Evolutionary conservation across 2,888 invertebrate species (phyloP).

Genomic region (Sipunculus nudus): DNA sequence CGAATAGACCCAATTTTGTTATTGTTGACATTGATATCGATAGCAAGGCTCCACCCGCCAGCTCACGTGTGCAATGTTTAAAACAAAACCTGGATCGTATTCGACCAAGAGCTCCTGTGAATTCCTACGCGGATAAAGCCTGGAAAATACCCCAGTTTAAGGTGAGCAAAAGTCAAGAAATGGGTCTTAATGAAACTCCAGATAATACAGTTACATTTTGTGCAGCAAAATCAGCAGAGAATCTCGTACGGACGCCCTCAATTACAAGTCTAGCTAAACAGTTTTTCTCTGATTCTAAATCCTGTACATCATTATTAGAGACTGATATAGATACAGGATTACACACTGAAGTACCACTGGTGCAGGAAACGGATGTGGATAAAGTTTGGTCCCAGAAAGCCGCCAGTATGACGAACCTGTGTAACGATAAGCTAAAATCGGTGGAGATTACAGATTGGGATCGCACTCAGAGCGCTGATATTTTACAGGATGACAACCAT

Average conservation of each 20-base stretch:
- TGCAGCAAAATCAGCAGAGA: neutral
- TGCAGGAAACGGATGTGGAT: slow-evolving; percentile 30
- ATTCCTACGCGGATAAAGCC: slow-evolving; percentile 8
- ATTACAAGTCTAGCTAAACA: slow-evolving; percentile 11
- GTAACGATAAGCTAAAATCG: no score
- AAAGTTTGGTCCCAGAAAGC: slow-evolving; percentile 2
- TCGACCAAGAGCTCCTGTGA: slow-evolving; percentile 15
- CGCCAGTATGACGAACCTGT: slow-evolving; percentile 17
- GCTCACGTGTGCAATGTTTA: slow-evolving; percentile 13
- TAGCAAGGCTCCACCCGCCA: neutral
- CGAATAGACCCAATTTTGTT: no score
- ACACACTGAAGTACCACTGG: slow-evolving; percentile 8
- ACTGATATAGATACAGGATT: slow-evolving; percentile 27
- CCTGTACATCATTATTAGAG: slow-evolving; percentile 23
- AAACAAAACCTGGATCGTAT: slow-evolving; percentile 13
- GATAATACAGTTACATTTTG: neutral
- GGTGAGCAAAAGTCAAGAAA: slow-evolving; percentile 16
- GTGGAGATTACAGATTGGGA: neutral
- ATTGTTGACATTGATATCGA: slow-evolving; percentile 21
- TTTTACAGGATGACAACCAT: neutral
- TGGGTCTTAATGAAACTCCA: slow-evolving; percentile 3
- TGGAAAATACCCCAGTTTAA: slow-evolving; percentile 11
- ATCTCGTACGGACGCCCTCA: slow-evolving; percentile 1
- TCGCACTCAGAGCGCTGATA: neutral
- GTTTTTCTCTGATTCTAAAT: slow-evolving; percentile 19